Base-by-base conservation (phyloP, 1,140 invertebrate species). In the Camponotus vicinus region DNA sequence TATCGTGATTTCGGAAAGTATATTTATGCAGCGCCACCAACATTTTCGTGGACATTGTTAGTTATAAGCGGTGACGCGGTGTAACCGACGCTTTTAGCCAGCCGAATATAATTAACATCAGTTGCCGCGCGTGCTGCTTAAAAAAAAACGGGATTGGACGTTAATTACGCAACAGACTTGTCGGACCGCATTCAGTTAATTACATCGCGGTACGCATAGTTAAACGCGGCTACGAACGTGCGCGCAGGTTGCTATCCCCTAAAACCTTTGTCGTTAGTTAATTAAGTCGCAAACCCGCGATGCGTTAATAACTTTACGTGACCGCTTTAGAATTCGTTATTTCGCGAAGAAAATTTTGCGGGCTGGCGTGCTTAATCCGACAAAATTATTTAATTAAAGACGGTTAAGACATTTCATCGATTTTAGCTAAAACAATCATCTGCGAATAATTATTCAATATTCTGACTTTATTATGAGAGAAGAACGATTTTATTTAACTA, bases 221-320 rank as follows among this genome's bases (percentile, higher is more conserved):
- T 90, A 87, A 89, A 86, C 75, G 80, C 42, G 82, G 27, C 21
- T 55, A 15, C 27, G 49, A 37, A 75, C 55, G 27, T 73, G 70
- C 15, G 45, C 45, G 63, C 32, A 42, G 42, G 18, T 59, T 32
- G 37, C 13, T 57, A n/a, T 34, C 52, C 32, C 11, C 55, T 67
- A 18, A 87, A 90, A 89, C 84, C 89, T 90, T 90, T 83, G 79
- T 89, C 75, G 71, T 49, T 59, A 55, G 49, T 89, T 89, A 89
- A 90, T 90, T 87, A 89, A 90, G 84, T 86, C 73, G 63, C 70
- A 78, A 87, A 76, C 45, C 52, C 37, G 70, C 57, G 64, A 27
- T 83, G 49, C 63, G 70, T 89, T 89, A 82, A 86, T 82, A 89
- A 89, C 52, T 86, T 83, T 34, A 71, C 70, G 57, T 63, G 86